Evolutionary conservation across 35 echinoderm and acorn worm genomes (phyloP).

Genomic region (Diadema setosum): DNA sequence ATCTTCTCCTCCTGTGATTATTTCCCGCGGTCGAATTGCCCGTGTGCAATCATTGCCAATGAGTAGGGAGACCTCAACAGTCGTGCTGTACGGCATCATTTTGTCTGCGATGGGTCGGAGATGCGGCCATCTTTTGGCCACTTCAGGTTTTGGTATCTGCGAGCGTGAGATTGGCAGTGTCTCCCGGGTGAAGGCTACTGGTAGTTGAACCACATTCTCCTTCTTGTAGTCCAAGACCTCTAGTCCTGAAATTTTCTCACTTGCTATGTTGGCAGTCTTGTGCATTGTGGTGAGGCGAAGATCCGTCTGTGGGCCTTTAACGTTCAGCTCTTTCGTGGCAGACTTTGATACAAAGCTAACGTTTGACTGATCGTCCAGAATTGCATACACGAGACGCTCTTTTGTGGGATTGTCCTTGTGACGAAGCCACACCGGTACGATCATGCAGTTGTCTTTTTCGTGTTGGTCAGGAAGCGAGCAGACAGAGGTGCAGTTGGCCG

Average conservation of each 20-base stretch:
- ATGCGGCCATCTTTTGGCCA: not conserved
- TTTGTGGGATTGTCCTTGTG: not conserved
- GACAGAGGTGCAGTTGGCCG: not conserved
- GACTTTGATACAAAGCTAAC: not conserved
- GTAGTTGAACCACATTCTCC: not conserved
- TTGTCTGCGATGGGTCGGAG: not conserved
- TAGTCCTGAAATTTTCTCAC: not conserved
- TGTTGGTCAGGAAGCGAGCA: not conserved
- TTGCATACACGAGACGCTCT: conserved; percentile 12
- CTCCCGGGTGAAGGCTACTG: not conserved
- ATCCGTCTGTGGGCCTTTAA: not conserved
- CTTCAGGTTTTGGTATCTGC: conserved; percentile 16
- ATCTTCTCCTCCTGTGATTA: conserved; percentile 27
- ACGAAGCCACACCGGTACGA: conserved; percentile 21
- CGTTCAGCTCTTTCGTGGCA: not conserved
- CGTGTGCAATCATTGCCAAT: conserved; percentile 18
- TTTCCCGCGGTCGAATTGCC: conserved; percentile 1
- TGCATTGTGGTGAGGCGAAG: conserved; percentile 35
- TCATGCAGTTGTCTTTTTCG: conserved; percentile 14
- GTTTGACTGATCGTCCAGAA: conserved; percentile 24
- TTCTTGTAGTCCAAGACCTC: not conserved
- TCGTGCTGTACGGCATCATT: conserved; percentile 1
- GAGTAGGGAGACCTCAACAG: not conserved
- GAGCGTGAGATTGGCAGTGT: not conserved
- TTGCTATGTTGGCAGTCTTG: not conserved